Evolutionary conservation across 2,797 vertebrate species (phyloP), one percentile per base, ranked within the genome.

Genomic region (Sebastes taczanowskii): DNA sequence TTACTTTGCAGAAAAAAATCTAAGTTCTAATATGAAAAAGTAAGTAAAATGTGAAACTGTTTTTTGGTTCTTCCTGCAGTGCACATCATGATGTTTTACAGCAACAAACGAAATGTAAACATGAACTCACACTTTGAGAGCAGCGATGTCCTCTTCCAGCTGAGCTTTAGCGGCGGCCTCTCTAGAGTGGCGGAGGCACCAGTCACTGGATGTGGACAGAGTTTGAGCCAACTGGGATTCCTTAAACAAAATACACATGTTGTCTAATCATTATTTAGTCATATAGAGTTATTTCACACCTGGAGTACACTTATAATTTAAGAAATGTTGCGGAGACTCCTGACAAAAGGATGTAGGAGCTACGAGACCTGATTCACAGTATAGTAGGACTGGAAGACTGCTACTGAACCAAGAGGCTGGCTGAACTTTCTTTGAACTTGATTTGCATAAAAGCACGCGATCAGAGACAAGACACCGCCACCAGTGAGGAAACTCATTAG

Each of bases 161-260:
- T 96, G 96, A 4, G 86, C 95, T 83, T 95, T 97, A 11, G 96
- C 96, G 34, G 97, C 96, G 4, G 92, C 88, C 68, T 96, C 95
- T 88, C 94, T 95, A 30, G 95, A 93, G 88, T 96, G 96, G 6
- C 94, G 96, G 71, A 60, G 93, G 64, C 94, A 95, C 97, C 97
- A 97, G 62, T 95, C 95, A 3, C 97, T 97, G 14, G 96, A 91
- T 1, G 91, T 92, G 23, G 96, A 95, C 79, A 96, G 79, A 4
- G 95, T 93, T 22, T 97, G 96, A 22, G 96, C 83, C 70, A 98
- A 63, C 30, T 96, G 93, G n/a, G 83, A 89, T 69, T 98, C 97
- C 98, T 99, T 68, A 18, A 29, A 73, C 4, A 90, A 75, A 78
- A 81, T 1, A 62, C 8, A 67, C 22, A 29, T 1, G 46, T n/a